Conservation (phyloP, 2,113 vertebrate species). For the Malurus alboscapulatus region DNA sequence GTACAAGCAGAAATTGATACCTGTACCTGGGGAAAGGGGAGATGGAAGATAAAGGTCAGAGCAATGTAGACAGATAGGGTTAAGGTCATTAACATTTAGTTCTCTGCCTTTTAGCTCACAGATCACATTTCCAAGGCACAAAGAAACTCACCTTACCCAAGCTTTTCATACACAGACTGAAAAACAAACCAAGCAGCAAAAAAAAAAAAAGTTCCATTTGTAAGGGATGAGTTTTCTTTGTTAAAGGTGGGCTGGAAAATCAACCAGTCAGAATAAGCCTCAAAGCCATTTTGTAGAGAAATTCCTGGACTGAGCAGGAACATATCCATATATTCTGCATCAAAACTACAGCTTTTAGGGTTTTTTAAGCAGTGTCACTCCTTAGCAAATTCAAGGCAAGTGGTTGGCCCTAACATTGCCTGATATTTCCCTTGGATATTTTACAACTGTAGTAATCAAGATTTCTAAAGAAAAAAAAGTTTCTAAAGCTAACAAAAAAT, state of each 20-base stretch:
- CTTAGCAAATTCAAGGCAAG: background rate
- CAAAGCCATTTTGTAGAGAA: background rate
- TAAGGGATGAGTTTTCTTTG: background rate
- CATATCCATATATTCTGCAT: fast-evolving
- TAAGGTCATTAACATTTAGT: background rate
- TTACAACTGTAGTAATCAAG: background rate
- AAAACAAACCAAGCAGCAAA: background rate
- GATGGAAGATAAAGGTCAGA: background rate
- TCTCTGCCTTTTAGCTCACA: background rate
- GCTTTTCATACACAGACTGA: background rate
- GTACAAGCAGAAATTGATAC: background rate
- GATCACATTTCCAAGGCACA: background rate
- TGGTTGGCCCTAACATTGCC: background rate
- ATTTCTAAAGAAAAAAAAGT: background rate
- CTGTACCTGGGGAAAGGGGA: constrained; percentile 6
- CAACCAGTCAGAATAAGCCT: background rate
- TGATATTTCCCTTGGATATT: background rate
- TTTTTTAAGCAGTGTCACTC: background rate
- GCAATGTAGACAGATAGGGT: background rate
- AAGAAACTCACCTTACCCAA: background rate
- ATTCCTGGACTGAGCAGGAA: background rate
- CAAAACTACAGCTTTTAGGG: fast-evolving
- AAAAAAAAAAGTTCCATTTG: too few relatives aligned
- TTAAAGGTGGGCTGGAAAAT: background rate
- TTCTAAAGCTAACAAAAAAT: background rate